Evolutionary conservation across 1,140 invertebrate species (phyloP), one percentile per base, ranked within the genome.

Genomic region (Lanistes nyassanus): DNA sequence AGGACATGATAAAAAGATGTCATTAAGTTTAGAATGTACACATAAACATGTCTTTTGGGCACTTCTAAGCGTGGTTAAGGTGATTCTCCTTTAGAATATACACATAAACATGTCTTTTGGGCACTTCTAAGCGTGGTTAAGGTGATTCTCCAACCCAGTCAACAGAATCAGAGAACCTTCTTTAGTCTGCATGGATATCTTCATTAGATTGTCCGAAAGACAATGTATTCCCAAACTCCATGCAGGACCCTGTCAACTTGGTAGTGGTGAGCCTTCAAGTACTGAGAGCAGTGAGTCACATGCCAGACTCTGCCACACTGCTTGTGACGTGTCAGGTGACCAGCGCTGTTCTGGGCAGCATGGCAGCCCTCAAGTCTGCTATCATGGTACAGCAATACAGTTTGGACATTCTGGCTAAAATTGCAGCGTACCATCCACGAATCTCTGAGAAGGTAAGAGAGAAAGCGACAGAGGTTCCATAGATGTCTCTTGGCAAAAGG

Each of bases 271-370:
- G 79, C 55, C 75, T 85, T 11, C 75, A 82, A 68, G 65, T 85
- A 64, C 58, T 83, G 55, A 67, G 83, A 47, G 81, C 82, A 21
- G 74, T 85, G 69, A 85, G 83, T 66, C 83, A 85, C 72, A 76
- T 85, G 6, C 79, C 80, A 23, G 64, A 77, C n/a, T 82, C 82
- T 70, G 60, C 83, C 26, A 39, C 47, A n/a, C 76, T 75, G 13
- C 74, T 85, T 68, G 77, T 85, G 39, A 51, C 71, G n/a, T 80
- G 79, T 75, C 77, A 85, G 75, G 76, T 81, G 37, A 67, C 79
- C 16, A 76, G 82, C 23, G 83, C 83, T 7, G 73, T 83, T 0
- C 71, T 85, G 66, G 83, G 83, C 23, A 80, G 78, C 51, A 85
- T 85, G 83, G 79, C 83, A 2, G 83, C 78, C 0, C 83, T 82